phyloP scores from a whole-genome alignment of 2,113 vertebrate species.

The Amblyopsis rosae region DNA sequence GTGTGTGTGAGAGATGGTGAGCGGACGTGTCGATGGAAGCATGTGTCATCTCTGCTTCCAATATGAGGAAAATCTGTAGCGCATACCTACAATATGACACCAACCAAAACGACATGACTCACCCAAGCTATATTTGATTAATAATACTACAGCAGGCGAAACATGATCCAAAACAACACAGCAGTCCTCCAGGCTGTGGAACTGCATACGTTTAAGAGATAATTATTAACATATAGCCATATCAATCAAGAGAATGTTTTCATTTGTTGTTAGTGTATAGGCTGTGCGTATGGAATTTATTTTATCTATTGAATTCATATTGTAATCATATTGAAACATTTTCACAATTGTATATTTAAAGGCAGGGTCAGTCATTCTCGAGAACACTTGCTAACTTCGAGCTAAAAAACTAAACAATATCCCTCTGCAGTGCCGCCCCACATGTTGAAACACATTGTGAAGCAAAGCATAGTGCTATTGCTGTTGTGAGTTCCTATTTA shows the following conservation, averaged over 20 bases:
- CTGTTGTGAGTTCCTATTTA: too few relatives aligned
- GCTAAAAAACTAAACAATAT: too few relatives aligned
- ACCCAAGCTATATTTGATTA: conserved; percentile 59
- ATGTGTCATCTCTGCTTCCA: conserved; percentile 74
- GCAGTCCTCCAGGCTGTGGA: conserved; percentile 2
- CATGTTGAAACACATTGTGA: too few relatives aligned
- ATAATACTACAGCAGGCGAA: conserved; percentile 49
- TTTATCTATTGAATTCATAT: too few relatives aligned
- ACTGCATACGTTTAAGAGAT: not conserved
- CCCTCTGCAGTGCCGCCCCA: too few relatives aligned
- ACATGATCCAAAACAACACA: conserved; percentile 36
- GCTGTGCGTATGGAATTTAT: not conserved
- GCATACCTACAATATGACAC: conserved; percentile 66
- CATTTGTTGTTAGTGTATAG: not conserved
- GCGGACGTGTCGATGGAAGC: conserved; percentile 65
- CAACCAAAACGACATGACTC: conserved; percentile 59
- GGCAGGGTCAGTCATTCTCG: too few relatives aligned
- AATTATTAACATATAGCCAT: conserved; percentile 17
- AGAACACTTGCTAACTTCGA: too few relatives aligned
- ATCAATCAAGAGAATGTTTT: too few relatives aligned
- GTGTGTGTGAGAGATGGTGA: conserved; percentile 63
- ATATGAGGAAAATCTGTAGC: conserved; percentile 71
- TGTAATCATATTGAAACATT: too few relatives aligned
- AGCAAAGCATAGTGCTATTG: too few relatives aligned
- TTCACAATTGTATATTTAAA: too few relatives aligned